Evolutionary conservation across 2,113 vertebrate species (phyloP), one percentile per base, ranked within the genome.

Genomic region (Eulemur macaco): DNA sequence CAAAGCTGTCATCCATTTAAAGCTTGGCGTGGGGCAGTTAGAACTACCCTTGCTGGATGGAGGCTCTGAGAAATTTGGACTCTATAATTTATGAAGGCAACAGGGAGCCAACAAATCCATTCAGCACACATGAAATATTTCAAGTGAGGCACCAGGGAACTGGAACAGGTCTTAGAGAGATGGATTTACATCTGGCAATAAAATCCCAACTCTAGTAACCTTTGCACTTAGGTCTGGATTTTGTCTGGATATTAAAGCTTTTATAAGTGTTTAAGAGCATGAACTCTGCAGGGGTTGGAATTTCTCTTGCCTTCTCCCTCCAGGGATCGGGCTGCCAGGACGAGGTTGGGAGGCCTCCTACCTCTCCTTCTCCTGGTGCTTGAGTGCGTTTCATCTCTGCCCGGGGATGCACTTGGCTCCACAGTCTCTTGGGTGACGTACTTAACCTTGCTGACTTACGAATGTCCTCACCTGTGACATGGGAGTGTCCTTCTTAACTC

Each of bases 171-270:
- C 96, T 97, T 94, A 96, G 91, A 58, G 96, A 97, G 97, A 97
- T 87, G 96, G 95, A 98, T 98, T 98, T 98, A 98, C 94, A 97
- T 95, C 96, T 95, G 84, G 97, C 69, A 96, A 97, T 98, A 98
- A 98, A 98, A 98, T 93, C 96, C 95, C 96, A 87, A 91, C 95
- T 96, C 97, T 78, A 87, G 92, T 96, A 96, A 98, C 97, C 97
- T 97, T 97, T 97, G 96, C 97, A 97, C 95, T 96, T 83, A 92
- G 96, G 96, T 97, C 97, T 98, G 97, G 97, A 97, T 97, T 97
- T 97, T 97, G 97, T 97, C 97, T 98, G 96, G 94, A 93, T 97
- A 96, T 97, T 97, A 97, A 95, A 96, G 94, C 96, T 97, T 95
- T 97, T 91, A 56, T 89, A 98, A 97, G 95, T 96, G 91, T 96